phyloP scores from a whole-genome alignment of 35 echinoderm and acorn worm species.

The Ophioderma brevispina region DNA sequence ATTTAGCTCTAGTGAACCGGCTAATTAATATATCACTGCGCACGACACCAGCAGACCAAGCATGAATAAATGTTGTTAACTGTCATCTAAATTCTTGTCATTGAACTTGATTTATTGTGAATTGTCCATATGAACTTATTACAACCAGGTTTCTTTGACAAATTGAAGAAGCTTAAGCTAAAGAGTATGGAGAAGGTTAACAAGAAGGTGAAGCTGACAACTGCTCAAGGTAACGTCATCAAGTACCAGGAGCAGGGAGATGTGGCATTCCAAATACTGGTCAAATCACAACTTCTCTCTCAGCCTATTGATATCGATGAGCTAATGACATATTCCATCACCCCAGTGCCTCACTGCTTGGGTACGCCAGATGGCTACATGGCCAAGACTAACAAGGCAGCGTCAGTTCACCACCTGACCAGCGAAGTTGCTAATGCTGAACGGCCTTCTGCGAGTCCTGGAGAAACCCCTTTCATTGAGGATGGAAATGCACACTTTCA shows the following conservation, averaged over 20 bases:
- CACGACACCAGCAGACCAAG: no score
- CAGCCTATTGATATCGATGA: constrained; percentile 15
- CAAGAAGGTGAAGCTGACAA: constrained; percentile 44
- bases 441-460: not conserved
- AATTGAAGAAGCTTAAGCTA: constrained; percentile 34
- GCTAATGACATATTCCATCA: constrained; percentile 49
- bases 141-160: constrained; percentile 58
- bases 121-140: no score
- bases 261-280: constrained; percentile 36
- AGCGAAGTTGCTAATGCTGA: constrained; percentile 12
- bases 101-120: no score
- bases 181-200: constrained; percentile 31
- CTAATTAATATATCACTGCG: no score
- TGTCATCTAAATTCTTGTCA: no score
- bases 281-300: constrained; percentile 46
- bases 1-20: no score
- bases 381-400: constrained; percentile 50
- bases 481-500: constrained; percentile 56
- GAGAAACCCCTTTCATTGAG: constrained; percentile 46
- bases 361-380: constrained; percentile 53
- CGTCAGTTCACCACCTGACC: constrained; percentile 25
- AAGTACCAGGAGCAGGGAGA: constrained; percentile 47
- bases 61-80: no score
- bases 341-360: constrained; percentile 26
- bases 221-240: constrained; percentile 30